Base-by-base conservation (phyloP, 2,888 invertebrate genomes). In the Drosophila pseudotalamancana region DNA sequence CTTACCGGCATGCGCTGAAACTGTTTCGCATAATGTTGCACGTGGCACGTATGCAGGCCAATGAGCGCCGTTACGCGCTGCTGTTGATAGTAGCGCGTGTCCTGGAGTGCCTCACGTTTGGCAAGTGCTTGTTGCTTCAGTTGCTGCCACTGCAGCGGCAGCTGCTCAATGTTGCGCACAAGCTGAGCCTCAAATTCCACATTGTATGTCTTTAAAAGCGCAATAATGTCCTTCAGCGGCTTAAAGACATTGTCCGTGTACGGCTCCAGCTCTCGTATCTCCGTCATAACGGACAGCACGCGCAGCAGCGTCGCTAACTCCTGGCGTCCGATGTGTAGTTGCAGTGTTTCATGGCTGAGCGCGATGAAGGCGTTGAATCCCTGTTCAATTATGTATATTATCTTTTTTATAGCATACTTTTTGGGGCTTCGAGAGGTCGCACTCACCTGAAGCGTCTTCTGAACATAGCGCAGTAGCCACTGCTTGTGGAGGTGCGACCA, bases 401-500 rank as follows among this genome's bases (percentile, higher is more conserved):
- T 16, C 23, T 49, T 34, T 27, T 48, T 29, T 35, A 27, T 23
- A 27, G 27, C 16, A 6, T 14, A 25, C n/a, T 16, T 32, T 34
- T 34, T 5, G 6, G 14, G 16, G 6, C 16, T n/a, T 3, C 1
- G 6, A 11, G 19, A 0, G n/a, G 0, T 6, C 2, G 6, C 16
- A 64, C 74, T 76, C 66, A 90, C 88, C 70, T 89, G 74, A 54
- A 91, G 94, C 93, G 95, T 95, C 68, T 94, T 94, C 50, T 95
- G 94, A 1, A 98, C 97, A 74, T 95, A 94, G 71, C 96, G 94
- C 77, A 96, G 94, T 14, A 98, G 92, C 92, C 97, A 95, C 78
- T 96, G 94, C 88, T 98, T 98, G 89, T 95, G 96, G 81, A 97
- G 93, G 88, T 96, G 95, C 53, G 96, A 94, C 98, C 98, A 98